Evolutionary conservation across 2,797 vertebrate species (phyloP), one percentile per base, ranked within the genome.

Genomic region (Alcedo atthis): DNA sequence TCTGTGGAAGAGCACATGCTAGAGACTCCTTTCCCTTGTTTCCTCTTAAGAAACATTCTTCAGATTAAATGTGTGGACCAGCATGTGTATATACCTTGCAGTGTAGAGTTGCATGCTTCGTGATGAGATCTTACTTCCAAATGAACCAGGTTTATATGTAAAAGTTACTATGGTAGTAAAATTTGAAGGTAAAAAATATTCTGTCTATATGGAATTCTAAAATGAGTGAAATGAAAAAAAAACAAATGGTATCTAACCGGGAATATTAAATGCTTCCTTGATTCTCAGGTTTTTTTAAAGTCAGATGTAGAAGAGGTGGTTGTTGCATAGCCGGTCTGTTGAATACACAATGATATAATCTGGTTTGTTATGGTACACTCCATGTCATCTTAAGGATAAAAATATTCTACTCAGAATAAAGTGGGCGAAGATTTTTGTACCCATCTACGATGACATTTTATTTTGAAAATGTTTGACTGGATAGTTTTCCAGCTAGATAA

Each of bases 121-220:
- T 80, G 49, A 45, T 54, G 42, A 55, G 24, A 95, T 6, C 42
- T 71, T 8, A 2, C 53, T 91, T 95, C 80, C 70, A 63, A 69
- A 62, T 53, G 30, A 88, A 75, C 24, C 4, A 57, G 40, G 33
- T 77, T 81, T 74, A 32, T 58, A 63, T 84, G 70, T 62, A 78
- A 90, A 96, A 94, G 77, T 86, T 70, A 87, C 33, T 83, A 25
- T 59, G 53, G 33, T 68, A 84, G 55, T 57, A 82, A 76, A 87
- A 96, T 67, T 89, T 96, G 94, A 96, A 97, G 95, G 87, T 74
- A 86, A 89, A 86, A 93, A 87, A 28, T 81, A 71, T 90, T 95
- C 87, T 89, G 61, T 93, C 90, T 93, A 57, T 63, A 21, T 43
- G 17, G 77, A 26, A 81, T 90, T 94, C 92, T 70, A 68, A 94